A percentile compares a stretch with the other conserved stretches of the same genome.
phyloP scores from a whole-genome alignment of 2,888 invertebrate species.

The Dicyrtoma fusca region DNA sequence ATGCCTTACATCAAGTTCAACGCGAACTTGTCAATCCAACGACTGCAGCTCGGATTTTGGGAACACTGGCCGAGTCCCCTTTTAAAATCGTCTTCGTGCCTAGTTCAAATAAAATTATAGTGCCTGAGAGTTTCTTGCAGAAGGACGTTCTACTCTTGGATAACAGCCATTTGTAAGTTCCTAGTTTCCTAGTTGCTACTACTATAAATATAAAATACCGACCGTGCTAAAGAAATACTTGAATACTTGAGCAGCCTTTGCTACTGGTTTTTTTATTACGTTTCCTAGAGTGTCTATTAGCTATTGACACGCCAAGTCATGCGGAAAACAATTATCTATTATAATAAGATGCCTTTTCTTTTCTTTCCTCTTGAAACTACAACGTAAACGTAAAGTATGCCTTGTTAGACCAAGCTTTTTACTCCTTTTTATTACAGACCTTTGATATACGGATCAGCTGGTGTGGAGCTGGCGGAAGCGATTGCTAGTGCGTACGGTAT shows the following conservation, averaged over 20 bases:
- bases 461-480: slow-evolving; percentile 61
- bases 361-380: background rate
- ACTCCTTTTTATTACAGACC: slow-evolving; percentile 59
- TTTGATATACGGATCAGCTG: slow-evolving; percentile 61
- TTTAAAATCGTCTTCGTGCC: slow-evolving; percentile 60
- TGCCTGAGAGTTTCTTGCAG: slow-evolving; percentile 62
- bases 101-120: slow-evolving; percentile 62
- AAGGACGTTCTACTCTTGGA: slow-evolving; percentile 40
- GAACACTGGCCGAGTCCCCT: slow-evolving; percentile 30
- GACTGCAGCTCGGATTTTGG: slow-evolving; percentile 58
- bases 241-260: too few relatives aligned
- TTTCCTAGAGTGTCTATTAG: too few relatives aligned
- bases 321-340: too few relatives aligned
- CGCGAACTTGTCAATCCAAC: slow-evolving; percentile 59
- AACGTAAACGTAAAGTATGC: background rate
- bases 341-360: background rate
- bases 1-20: slow-evolving; percentile 61
- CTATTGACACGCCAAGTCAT: too few relatives aligned
- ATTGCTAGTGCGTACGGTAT: slow-evolving; percentile 62
- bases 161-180: slow-evolving; percentile 47
- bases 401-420: background rate
- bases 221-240: too few relatives aligned
- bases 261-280: too few relatives aligned
- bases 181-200: too few relatives aligned
- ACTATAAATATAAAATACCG: too few relatives aligned